Conservation (phyloP, 2,797 vertebrate species). For the Crypturellus tataupa region DNA sequence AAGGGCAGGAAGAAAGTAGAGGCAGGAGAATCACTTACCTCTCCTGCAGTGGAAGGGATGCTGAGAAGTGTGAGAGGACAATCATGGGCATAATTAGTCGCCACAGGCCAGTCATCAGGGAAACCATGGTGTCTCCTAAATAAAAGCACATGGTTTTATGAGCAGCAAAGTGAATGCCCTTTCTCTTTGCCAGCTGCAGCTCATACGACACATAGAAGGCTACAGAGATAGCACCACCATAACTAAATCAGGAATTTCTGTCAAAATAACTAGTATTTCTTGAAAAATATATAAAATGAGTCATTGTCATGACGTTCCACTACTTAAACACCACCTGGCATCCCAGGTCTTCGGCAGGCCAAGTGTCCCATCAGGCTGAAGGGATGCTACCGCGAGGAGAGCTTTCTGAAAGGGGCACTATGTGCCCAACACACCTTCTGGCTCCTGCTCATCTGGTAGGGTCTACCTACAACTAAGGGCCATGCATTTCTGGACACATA, state of each 20-base stretch:
- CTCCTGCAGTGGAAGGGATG: constrained; percentile 27
- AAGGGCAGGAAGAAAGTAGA: neutral
- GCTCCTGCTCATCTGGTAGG: neutral
- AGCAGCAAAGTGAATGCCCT: neutral
- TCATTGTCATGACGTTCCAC: neutral
- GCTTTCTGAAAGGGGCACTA: neutral
- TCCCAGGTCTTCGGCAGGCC: neutral
- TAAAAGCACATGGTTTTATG: neutral
- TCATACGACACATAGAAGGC: neutral
- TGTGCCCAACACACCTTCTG: neutral
- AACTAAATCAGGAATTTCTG: neutral
- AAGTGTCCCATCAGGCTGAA: neutral
- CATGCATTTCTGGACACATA: neutral
- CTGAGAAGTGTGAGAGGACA: constrained; percentile 56
- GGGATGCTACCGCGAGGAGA: neutral
- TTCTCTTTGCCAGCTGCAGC: neutral
- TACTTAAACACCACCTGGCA: neutral
- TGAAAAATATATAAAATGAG: neutral
- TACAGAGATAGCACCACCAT: neutral
- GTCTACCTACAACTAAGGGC: neutral
- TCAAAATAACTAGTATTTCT: neutral
- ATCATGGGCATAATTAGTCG: constrained; percentile 44
- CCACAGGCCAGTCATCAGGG: constrained; percentile 15
- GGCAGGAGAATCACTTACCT: constrained; percentile 47
- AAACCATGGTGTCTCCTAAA: constrained; percentile 42